Base-by-base conservation (phyloP, 1,140 invertebrate species). In the Drosophila ohnishii region DNA sequence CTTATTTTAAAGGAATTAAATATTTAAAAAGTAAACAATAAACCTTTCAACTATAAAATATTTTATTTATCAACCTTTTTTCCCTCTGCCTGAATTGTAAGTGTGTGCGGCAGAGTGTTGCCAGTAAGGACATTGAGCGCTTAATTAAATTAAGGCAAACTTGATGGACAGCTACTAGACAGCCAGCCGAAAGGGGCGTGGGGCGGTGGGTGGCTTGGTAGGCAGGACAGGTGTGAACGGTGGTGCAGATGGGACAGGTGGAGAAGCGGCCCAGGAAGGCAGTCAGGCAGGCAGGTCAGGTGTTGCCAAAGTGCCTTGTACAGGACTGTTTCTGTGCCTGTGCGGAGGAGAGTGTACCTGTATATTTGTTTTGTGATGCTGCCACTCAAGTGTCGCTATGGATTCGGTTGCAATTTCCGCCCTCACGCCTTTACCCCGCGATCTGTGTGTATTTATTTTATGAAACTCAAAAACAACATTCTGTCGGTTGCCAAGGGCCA, bases 91-190 rank as follows among this genome's bases (percentile, higher is more conserved):
- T 13, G 16, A 22, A 7, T 59, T 53, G 19, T 32, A 16, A 39
- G 39, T 53, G 45, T 69, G 63, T 50, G 53, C 72, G 35, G 57
- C 44, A 56, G 53, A 79, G 75, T 71, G 50, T 62, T 51, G 75
- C 48, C 76, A 45, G 75, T 78, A 79, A 87, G 84, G 84, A 87
- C 80, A 84, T 87, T 87, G 84, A 87, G 84, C 80, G 84, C 84
- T 84, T 88, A 87, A 87, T 87, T 87, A 84, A 87, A 87, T 87
- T 87, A 87, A 88, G 84, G 73, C 69, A 80, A 75, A 53, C 84
- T 88, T 87, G 84, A 87, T 87, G 84, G 84, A 88, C 84, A 88
- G 84, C 80, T 87, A 87, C 80, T 79, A 86, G 83, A 86, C 83
- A 86, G 65, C 44, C 63, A 69, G 80, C 62, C 80, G 53, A 44